Percentiles rank a stretch among this genome's conserved stretches.
These are phyloP conservation scores for Himalopsyche tibetana DNA, from an alignment of 2,888 invertebrate genomes.

Conservation along the genomic window DNA sequence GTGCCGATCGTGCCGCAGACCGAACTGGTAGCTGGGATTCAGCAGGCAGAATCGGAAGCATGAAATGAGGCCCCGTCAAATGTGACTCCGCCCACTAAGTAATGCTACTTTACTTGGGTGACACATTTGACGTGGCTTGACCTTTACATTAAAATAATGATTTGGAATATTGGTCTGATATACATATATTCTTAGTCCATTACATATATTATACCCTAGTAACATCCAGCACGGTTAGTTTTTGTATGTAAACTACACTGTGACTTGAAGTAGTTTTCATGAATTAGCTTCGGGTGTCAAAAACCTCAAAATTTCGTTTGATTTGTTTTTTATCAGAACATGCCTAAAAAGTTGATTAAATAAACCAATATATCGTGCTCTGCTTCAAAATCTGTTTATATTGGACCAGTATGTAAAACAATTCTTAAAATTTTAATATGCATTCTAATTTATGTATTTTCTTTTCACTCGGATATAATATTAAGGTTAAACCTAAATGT, in stretches of 20 bases:
- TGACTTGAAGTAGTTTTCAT: constrained; percentile 39
- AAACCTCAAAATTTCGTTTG: constrained; percentile 38
- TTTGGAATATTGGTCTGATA: constrained; percentile 56
- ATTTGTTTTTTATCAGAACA: constrained; percentile 44
- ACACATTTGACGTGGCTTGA: constrained; percentile 53
- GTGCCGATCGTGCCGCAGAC: constrained; percentile 84
- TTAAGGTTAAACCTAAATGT: too few relatives aligned
- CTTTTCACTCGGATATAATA: too few relatives aligned
- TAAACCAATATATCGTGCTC: too few relatives aligned
- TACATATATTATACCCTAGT: constrained; percentile 37
- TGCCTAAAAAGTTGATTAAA: not conserved
- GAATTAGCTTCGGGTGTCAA: constrained; percentile 45
- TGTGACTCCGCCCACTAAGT: constrained; percentile 61
- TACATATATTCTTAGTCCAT: constrained; percentile 50
- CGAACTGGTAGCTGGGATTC: constrained; percentile 36
- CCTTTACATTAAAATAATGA: constrained; percentile 39
- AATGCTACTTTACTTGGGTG: constrained; percentile 38
- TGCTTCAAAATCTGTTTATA: too few relatives aligned
- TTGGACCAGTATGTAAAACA: too few relatives aligned
- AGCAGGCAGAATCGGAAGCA: constrained; percentile 75
- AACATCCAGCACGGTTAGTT: constrained; percentile 1
- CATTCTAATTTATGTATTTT: too few relatives aligned
- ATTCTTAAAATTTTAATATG: too few relatives aligned
- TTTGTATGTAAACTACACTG: constrained; percentile 6
- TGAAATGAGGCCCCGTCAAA: constrained; percentile 68